Base-by-base conservation (phyloP, 1,140 invertebrate genomes). In the Lysiphlebus fabarum region DNA sequence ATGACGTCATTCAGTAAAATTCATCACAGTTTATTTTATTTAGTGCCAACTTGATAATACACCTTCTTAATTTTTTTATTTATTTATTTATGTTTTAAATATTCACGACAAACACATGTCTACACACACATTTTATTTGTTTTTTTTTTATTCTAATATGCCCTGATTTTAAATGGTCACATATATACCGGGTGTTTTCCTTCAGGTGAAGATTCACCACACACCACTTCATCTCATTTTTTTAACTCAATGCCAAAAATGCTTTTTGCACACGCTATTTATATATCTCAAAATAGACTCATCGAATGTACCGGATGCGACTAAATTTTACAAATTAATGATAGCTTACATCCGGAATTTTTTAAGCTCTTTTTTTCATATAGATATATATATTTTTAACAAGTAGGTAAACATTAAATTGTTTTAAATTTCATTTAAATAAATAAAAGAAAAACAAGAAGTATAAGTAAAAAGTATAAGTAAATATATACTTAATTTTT, bases 361-460 rank as follows among this genome's bases (percentile, higher is more conserved):
- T 51, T 26, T 26, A 26, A 26, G 4, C 17, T 26, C 17, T 26
- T 26, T 4, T 26, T 26, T 26, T 26, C 1, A 26, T 54, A 34
- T 53, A 58, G 11, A 26, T 17, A 37, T 41, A 51, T 14, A 34
- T 56, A 47, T 47, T 17, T 8, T 7, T 36, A 1, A 8, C 36
- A 53, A 38, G 59, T 42, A 66, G 64, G 63, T 58, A 14, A 10
- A 49, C 42, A 42, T 53, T 59, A 37, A 26, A n/a, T n/a, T 26
- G 17, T 2, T 26, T 26, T 1, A 26, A 26, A 26, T 26, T 26
- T 26, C 17, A 26, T 26, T 26, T 26, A n/a, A n/a, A n/a, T 26
- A 26, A 26, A 26, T 26, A 26, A 26, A 26, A 26, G 4, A 2
- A 26, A 26, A 26, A 26, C 4, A n/a, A n/a, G n/a, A n/a, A 26